Evolutionary conservation across 2,797 vertebrate species (phyloP).

Genomic region (Cetoscarus ocellatus): DNA sequence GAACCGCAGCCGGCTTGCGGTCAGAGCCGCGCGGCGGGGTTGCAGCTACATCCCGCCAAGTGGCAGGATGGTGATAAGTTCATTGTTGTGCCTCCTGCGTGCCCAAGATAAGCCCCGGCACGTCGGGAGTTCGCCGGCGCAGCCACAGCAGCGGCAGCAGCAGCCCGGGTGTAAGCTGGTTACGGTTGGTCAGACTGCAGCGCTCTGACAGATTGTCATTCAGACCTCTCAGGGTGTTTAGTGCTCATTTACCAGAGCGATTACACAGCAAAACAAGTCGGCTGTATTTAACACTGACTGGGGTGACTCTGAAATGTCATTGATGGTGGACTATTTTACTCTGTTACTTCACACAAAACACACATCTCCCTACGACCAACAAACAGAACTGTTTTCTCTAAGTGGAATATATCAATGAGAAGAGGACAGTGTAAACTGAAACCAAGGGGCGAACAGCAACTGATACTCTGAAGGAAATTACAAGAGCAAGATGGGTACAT

Average conservation of each 20-base stretch:
- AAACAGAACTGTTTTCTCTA: no score
- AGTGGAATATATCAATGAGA: no score
- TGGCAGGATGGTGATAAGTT: constrained; percentile 77
- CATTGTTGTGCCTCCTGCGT: constrained; percentile 78
- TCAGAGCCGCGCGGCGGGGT: constrained; percentile 60
- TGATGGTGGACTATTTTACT: constrained; percentile 6
- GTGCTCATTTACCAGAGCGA: constrained; percentile 65
- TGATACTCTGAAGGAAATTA: no score
- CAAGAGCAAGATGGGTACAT: no score
- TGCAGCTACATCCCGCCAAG: constrained; percentile 70
- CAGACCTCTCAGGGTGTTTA: constrained; percentile 63
- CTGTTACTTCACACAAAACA: neutral
- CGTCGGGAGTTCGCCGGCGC: constrained; percentile 37
- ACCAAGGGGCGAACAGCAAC: no score
- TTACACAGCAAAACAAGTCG: constrained; percentile 59
- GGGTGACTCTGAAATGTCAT: constrained; percentile 30
- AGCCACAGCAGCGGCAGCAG: constrained; percentile 24
- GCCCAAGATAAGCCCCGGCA: constrained; percentile 75
- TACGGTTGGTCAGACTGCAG: constrained; percentile 49
- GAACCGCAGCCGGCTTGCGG: constrained; percentile 62
- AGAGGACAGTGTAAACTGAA: no score
- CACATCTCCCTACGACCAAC: no score
- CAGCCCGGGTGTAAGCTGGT: constrained; percentile 47
- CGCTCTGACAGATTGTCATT: constrained; percentile 60
- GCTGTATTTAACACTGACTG: constrained; percentile 17